Evolutionary conservation across 2,113 vertebrate species (phyloP), one percentile per base, ranked within the genome.

Genomic region (Cisticola juncidis): DNA sequence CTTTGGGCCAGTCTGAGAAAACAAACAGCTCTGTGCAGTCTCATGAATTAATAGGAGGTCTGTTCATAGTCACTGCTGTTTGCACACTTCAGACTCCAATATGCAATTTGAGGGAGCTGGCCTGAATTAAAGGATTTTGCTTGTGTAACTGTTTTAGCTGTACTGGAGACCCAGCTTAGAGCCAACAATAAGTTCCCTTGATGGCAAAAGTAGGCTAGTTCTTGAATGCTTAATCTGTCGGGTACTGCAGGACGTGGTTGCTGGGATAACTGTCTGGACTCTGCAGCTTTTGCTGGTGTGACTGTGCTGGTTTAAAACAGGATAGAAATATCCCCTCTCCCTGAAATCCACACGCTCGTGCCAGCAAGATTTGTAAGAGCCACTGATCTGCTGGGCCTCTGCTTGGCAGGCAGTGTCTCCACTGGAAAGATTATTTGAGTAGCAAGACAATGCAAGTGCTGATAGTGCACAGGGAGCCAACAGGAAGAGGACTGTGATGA

Each of bases 391-490:
- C 60, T 73, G 60, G 88, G 82, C 56, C 82, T 90, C 80, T 93
- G 76, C 64, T 93, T 95, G 88, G 82, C 96, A 94, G 79, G 70
- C 79, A 83, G 47, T 20, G 38, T 58, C 82, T 89, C 64, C 73
- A 48, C n/a, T 77, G 77, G 64, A 54, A 88, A 81, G 71, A 42
- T 51, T 80, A 64, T 40, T 61, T 0, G 8, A 86, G 47, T 53
- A 93, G 77, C 51, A n/a, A 38, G 72, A 86, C 61, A 86, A 72
- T 64, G 18, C 70, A 62, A 91, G 91, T 28, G 72, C 64, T 86
- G 71, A 93, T 56, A 78, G 54, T 21, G 35, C 64, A 64, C 44
- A 81, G 86, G 44, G 24, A 77, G 73, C 44, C 72, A 72, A 42
- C 35, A 93, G 74, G 61, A 47, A 1, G 56, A 81, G 81, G 33